phyloP scores from a whole-genome alignment of 2,797 vertebrate species.

The Lepus townsendii region DNA sequence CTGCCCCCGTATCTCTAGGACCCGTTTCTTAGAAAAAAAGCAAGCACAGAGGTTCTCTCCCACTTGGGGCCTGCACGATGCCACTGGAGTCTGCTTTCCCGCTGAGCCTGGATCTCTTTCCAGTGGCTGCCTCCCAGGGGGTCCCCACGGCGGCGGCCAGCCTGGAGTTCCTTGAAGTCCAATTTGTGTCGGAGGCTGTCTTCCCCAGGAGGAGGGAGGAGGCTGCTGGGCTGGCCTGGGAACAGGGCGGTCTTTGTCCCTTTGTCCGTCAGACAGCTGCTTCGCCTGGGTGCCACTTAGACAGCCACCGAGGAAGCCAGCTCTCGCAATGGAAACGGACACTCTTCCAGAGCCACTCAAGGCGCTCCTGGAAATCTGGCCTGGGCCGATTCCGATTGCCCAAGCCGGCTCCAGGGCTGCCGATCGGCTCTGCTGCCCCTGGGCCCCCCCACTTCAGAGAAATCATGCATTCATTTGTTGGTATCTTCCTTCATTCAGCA shows the following conservation, averaged over 20 bases:
- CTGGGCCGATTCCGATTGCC: background rate
- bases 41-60: background rate
- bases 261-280: background rate
- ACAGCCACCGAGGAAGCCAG: background rate
- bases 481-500: background rate
- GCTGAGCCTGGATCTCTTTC: background rate
- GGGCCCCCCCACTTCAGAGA: background rate
- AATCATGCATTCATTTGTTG: background rate
- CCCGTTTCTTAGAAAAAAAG: background rate
- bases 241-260: constrained; percentile 52
- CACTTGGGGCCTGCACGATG: background rate
- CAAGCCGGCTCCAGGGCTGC: background rate
- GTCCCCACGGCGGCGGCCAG: background rate
- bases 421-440: background rate
- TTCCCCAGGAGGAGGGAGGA: background rate
- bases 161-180: background rate
- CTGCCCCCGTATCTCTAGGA: background rate
- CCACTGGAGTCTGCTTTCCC: background rate
- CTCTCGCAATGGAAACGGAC: background rate
- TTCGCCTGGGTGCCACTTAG: background rate
- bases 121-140: background rate
- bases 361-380: background rate
- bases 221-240: background rate
- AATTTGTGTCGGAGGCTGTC: background rate
- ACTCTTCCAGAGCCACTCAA: background rate